Evolutionary conservation across 2,888 invertebrate genomes (phyloP).

Genomic region (Thyatira batis): DNA sequence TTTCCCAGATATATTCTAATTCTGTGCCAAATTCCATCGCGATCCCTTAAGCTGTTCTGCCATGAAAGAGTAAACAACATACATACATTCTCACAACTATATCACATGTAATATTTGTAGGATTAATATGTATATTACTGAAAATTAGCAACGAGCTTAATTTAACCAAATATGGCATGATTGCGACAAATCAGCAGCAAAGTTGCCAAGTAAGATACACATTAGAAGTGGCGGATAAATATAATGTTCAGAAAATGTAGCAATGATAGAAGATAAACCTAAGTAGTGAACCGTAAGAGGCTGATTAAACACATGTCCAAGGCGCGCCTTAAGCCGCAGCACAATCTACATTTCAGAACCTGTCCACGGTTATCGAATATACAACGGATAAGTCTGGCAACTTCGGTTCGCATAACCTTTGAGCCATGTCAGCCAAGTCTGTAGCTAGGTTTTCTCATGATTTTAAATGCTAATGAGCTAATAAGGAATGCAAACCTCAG

Average conservation of each 20-base stretch:
- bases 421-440: not conserved
- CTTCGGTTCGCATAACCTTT: not conserved
- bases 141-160: too few relatives aligned
- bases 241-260: not conserved
- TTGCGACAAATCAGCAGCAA: too few relatives aligned
- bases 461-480: not conserved
- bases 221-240: too few relatives aligned
- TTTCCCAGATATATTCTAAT: too few relatives aligned
- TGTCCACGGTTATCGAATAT: not conserved
- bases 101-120: too few relatives aligned
- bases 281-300: not conserved
- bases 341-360: not conserved
- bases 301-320: not conserved
- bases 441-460: not conserved
- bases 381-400: not conserved
- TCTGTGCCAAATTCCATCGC: too few relatives aligned
- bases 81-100: too few relatives aligned
- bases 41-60: too few relatives aligned
- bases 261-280: not conserved
- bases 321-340: not conserved
- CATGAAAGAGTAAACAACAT: too few relatives aligned
- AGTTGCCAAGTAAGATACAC: conserved; percentile 11
- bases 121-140: too few relatives aligned
- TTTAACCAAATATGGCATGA: too few relatives aligned
- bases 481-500: not conserved